Conservation (phyloP, 2,888 invertebrate genomes). For the Synergus itoensis region DNA sequence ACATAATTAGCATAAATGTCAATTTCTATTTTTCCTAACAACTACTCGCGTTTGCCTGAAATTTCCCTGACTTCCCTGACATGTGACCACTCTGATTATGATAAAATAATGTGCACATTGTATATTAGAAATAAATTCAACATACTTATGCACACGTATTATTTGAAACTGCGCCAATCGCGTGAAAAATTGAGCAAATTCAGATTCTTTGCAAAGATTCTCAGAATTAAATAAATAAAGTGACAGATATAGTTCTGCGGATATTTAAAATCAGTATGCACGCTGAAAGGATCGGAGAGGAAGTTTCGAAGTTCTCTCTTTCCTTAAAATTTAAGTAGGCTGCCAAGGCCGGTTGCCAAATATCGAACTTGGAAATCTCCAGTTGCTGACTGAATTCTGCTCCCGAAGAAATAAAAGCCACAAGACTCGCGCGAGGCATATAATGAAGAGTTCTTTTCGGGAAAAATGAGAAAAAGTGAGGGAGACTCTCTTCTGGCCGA, state of each 20-base stretch:
- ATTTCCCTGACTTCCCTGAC: too few species aligned
- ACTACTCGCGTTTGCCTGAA: too few species aligned
- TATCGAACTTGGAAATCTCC: conserved; percentile 3
- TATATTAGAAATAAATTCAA: too few species aligned
- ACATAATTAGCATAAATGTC: too few species aligned
- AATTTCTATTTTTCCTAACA: too few species aligned
- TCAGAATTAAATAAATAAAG: conserved; percentile 1
- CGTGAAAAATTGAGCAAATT: too few species aligned
- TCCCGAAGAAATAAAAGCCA: conserved; percentile 12
- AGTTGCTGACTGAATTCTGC: conserved; percentile 13
- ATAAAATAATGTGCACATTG: too few species aligned
- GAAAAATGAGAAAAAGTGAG: neutral
- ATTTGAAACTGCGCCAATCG: too few species aligned
- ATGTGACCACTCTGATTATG: too few species aligned
- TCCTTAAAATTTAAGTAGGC: conserved; percentile 29
- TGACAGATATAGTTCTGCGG: neutral
- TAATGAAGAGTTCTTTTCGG: conserved; percentile 4
- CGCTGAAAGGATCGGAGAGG: neutral
- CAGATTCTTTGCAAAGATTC: neutral
- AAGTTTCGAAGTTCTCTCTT: conserved; percentile 18
- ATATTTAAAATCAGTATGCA: conserved; percentile 16
- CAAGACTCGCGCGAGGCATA: neutral
- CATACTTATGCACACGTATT: too few species aligned
- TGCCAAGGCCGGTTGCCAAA: conserved; percentile 34
- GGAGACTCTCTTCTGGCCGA: neutral